Base-by-base conservation (phyloP, 2,888 invertebrate species). In the Lysandra coridon region DNA sequence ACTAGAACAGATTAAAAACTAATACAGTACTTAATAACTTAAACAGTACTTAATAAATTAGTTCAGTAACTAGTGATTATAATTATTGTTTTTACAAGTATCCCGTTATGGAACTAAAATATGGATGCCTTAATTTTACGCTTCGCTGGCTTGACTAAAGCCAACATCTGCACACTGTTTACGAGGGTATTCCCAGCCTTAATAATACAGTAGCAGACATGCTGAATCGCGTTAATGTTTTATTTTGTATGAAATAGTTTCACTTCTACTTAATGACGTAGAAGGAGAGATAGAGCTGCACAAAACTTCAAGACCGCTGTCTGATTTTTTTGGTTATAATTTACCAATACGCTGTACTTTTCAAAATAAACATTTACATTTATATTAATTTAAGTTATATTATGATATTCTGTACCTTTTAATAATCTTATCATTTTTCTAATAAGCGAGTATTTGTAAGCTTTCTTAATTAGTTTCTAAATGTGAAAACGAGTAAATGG, bases 81-180 rank as follows among this genome's bases (percentile, higher is more conserved):
- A 62, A 23, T n/a, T 2, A 60, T 53, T 77, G 10, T 60, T 77
- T 17, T n/a, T 60, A 30, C 2, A 69, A n/a, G 23, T 57, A 37
- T 78, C 33, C 57, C 23, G 57, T 33, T 73, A 40, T 74, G 7
- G 5, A 23, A n/a, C 49, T 17, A 30, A 78, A 78, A n/a, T 69
- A 79, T 60, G 74, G 79, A 60, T 6, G 23, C 60, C 74, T 30
- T 79, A 57, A 73, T 62, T 60, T 44, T 60, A 78, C 80, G 80
- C 80, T 82, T 80, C 80, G 79, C 73, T 79, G 80, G 79, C 57
- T 78, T 78, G 78, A 78, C 81, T 81, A 79, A 74, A 78, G 78
- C 78, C 79, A 81, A 81, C 82, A 82, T 82, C 81, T 82, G 81
- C 80, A 79, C 79, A 69, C 73, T 80, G 82, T 79, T 79, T 78